These are phyloP conservation scores for Heliconius cydno DNA, from an alignment of 2,888 invertebrate genomes.

Conservation along the genomic window DNA sequence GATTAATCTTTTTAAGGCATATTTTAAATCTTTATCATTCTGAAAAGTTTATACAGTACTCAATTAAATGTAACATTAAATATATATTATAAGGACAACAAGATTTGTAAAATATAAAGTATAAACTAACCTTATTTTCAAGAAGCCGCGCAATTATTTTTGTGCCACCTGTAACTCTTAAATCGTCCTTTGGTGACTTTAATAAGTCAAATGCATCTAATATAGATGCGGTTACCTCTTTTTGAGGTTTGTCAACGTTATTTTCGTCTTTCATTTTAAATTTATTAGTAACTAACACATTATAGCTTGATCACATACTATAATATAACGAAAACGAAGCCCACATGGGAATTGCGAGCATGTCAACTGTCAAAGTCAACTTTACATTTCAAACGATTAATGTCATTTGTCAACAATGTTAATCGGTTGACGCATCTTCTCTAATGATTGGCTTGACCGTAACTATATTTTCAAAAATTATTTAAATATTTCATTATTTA, in stretches of 20 bases:
- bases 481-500: no score
- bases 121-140: slow-evolving; percentile 69
- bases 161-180: slow-evolving; percentile 69
- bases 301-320: slow-evolving; percentile 17
- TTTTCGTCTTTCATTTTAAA: slow-evolving; percentile 67
- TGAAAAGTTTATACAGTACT: slow-evolving; percentile 56
- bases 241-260: slow-evolving; percentile 52
- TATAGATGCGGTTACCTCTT: slow-evolving; percentile 67
- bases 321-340: slow-evolving; percentile 28
- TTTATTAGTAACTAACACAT: slow-evolving; percentile 7
- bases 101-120: not conserved
- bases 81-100: not conserved
- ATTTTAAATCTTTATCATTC: slow-evolving; percentile 85
- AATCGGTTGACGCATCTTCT: not conserved
- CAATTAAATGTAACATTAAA: not conserved
- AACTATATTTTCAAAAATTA: no score
- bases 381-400: not conserved
- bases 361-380: slow-evolving; percentile 9
- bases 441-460: not conserved
- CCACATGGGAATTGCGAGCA: not conserved
- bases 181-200: slow-evolving; percentile 67
- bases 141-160: slow-evolving; percentile 73
- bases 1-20: slow-evolving; percentile 87
- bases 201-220: slow-evolving; percentile 76
- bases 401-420: slow-evolving; percentile 4